phyloP scores from a whole-genome alignment of 2,797 vertebrate species.

The Coluber constrictor region DNA sequence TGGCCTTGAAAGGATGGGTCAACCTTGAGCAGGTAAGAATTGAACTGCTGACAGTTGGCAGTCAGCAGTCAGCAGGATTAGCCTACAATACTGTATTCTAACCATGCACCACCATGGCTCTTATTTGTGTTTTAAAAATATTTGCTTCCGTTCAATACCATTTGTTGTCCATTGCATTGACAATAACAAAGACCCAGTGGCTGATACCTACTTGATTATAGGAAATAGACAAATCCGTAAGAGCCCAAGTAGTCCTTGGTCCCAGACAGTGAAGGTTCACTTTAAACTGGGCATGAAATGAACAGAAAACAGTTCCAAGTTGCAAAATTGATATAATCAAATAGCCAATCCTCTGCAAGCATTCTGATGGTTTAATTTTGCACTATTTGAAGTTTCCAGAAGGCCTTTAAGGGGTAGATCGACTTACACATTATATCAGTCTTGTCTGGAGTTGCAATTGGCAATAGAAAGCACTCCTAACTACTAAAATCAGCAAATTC shows the following conservation, averaged over 20 bases:
- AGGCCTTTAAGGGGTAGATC: not conserved
- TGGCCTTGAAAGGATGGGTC: not conserved
- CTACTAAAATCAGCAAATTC: not conserved
- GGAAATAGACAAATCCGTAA: not conserved
- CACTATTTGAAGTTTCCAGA: not conserved
- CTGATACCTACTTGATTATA: not conserved
- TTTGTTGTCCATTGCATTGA: not conserved
- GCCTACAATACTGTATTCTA: not conserved
- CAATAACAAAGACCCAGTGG: not conserved
- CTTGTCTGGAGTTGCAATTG: not conserved
- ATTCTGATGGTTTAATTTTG: not conserved
- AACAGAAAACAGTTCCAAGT: not conserved
- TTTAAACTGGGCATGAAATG: not conserved
- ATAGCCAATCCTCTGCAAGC: not conserved
- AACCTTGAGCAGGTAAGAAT: not conserved
- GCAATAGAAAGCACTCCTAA: not conserved
- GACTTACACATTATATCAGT: not conserved
- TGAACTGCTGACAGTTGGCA: not conserved
- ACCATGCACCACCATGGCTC: not conserved
- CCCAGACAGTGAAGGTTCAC: not conserved
- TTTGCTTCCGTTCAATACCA: not conserved
- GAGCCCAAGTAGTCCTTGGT: not conserved
- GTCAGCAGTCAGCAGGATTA: not conserved
- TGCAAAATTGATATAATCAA: not conserved
- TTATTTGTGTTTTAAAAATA: not conserved